These are phyloP conservation scores for Rhagoletis pomonella DNA, from an alignment of 1,140 invertebrate genomes.

Conservation along the genomic window DNA sequence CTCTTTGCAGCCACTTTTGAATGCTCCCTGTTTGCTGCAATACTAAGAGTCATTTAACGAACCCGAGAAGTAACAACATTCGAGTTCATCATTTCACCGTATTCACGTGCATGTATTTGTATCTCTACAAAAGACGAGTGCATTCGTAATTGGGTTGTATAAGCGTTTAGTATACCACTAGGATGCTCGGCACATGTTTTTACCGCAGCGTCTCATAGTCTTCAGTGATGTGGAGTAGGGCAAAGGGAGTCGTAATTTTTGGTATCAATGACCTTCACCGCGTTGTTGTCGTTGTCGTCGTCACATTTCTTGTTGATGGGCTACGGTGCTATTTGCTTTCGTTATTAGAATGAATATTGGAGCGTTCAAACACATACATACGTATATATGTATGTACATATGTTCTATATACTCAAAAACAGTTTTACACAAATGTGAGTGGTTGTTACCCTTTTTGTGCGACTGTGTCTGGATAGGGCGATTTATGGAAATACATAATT, in stretches of 20 bases:
- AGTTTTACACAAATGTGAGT: no score
- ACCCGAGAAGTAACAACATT: not conserved
- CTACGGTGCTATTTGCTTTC: conserved; percentile 16
- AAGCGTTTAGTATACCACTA: conserved; percentile 51
- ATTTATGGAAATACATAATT: no score
- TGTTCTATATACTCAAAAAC: no score
- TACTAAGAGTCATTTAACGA: not conserved
- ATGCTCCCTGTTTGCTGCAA: not conserved
- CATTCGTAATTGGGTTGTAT: conserved; percentile 48
- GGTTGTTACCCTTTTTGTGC: no score
- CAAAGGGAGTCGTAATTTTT: conserved; percentile 74
- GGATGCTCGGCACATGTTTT: conserved; percentile 8
- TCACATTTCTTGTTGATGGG: conserved; percentile 61
- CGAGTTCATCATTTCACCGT: conserved; percentile 4
- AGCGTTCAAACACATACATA: not conserved
- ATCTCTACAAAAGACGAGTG: conserved; percentile 30
- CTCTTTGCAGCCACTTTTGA: no score
- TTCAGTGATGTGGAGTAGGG: conserved; percentile 66
- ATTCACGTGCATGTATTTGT: conserved; percentile 53
- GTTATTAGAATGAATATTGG: not conserved
- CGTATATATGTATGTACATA: not conserved
- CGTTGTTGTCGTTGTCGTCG: conserved; percentile 70
- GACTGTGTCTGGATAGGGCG: no score
- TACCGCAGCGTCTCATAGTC: not conserved
- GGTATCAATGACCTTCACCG: conserved; percentile 74